A percentile compares a stretch with the other conserved stretches of the same genome.
Conservation (phyloP, 1,140 invertebrate genomes). For the Pemphigus obesinymphae region DNA sequence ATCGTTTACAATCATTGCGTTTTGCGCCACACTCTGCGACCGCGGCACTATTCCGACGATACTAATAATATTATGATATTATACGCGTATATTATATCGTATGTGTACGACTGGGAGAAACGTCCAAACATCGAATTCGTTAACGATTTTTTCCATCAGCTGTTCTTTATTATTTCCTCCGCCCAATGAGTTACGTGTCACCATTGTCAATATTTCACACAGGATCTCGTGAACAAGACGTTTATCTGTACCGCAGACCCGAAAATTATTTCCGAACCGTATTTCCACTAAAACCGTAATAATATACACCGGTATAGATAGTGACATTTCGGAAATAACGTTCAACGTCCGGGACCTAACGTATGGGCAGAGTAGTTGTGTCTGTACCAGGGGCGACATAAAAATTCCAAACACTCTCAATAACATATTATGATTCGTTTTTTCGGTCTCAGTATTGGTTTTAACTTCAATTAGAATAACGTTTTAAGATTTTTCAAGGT, state of each 20-base stretch:
- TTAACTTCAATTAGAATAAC: too few species aligned
- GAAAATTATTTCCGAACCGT: background rate
- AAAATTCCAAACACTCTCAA: too few species aligned
- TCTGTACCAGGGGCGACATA: too few species aligned
- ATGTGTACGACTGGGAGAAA: background rate
- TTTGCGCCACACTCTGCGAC: background rate
- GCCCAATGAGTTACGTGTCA: background rate
- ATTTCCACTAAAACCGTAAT: too few species aligned
- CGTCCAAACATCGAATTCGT: background rate
- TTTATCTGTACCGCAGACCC: background rate
- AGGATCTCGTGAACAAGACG: background rate
- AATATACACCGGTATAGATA: too few species aligned
- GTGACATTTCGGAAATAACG: too few species aligned
- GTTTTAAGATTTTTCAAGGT: too few species aligned
- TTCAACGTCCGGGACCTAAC: too few species aligned
- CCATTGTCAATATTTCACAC: background rate
- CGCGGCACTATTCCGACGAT: background rate
- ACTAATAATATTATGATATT: background rate
- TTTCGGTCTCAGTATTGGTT: too few species aligned
- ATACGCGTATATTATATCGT: background rate
- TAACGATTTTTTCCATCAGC: background rate
- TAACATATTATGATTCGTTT: too few species aligned
- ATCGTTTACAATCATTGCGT: background rate
- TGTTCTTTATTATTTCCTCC: background rate
- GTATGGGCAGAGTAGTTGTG: too few species aligned